A percentile compares a stretch with the other conserved stretches of the same genome.
These are phyloP conservation scores for Apis laboriosa DNA, from an alignment of 1,140 invertebrate genomes.

Conservation along the genomic window DNA sequence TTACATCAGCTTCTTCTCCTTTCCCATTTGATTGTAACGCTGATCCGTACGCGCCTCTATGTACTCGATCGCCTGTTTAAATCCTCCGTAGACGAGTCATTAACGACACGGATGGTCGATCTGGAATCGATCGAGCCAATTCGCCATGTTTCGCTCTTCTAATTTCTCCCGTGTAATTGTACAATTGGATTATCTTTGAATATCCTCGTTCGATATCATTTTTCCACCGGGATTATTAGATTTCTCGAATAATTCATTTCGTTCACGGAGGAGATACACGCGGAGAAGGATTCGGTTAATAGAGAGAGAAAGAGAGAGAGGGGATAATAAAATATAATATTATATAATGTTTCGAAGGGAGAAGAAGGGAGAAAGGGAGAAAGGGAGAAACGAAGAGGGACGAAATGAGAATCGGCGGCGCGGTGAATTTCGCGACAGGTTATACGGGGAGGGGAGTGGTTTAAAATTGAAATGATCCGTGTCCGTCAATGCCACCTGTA, in stretches of 20 bases:
- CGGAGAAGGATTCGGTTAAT: too few species aligned
- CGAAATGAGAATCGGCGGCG: background rate
- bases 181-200: too few species aligned
- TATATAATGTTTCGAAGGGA: background rate
- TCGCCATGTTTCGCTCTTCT: slow-evolving; percentile 27
- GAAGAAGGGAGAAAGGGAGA: background rate
- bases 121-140: slow-evolving; percentile 27
- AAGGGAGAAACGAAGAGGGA: too few species aligned
- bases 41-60: background rate
- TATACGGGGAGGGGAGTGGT: background rate
- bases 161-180: too few species aligned
- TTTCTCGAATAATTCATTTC: too few species aligned
- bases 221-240: too few species aligned
- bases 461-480: slow-evolving; percentile 46
- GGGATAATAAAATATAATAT: background rate
- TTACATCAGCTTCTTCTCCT: background rate
- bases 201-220: too few species aligned
- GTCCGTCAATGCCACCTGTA: slow-evolving; percentile 46
- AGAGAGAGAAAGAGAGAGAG: background rate
- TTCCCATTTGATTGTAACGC: background rate
- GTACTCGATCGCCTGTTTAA: background rate
- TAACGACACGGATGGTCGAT: slow-evolving; percentile 32
- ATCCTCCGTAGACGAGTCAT: slow-evolving; percentile 34
- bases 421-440: slow-evolving; percentile 19
- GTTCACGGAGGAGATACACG: too few species aligned